Base-by-base conservation (phyloP, 2,888 invertebrate species). In the Cryptocephalus primarius region DNA sequence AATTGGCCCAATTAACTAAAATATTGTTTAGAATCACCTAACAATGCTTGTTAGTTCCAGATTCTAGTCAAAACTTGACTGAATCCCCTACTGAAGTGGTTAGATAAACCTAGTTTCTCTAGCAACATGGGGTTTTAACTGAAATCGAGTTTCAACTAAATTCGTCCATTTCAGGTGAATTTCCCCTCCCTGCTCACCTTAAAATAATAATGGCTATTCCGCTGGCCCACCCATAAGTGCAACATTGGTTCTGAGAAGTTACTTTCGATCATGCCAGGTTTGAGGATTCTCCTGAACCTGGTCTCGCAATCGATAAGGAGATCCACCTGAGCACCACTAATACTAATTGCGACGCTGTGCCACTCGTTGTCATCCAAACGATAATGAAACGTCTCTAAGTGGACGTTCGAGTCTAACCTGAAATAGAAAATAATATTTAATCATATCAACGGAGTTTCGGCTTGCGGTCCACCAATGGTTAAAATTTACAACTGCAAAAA, bases 261-360 rank as follows among this genome's bases (percentile, higher is more conserved):
- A 59, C 85, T 79, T 67, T 85, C 83, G 47, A 87, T 86, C 56
- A 73, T 72, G 55, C 82, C 82, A 57, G 83, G 79, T 60, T 74
- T 71, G 61, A 88, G 79, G 60, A 85, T 77, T 63, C 88, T 80
- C 70, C 84, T 83, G 76, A 88, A 90, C 56, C 88, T 77, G 58
- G 85, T 83, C 71, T 85, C 84, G 75, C 92, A 91, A 77, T 91
- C 89, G 59, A 91, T 83, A 60, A 85, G 78, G 66, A 92, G 76
- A 72, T 87, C 85, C 67, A 87, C 84, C 72, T 85, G 83, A 64
- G 83, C 82, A 60, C 86, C 88, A 65, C 87, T 88, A 65, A 91
- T 82, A 63, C 85, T 82, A 60, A 92, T 75, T 63, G 89, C 88
- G 66, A 91, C 76, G 60, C 81, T 82, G 75, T 92, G 91, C 91